Conservation (phyloP, 2,113 vertebrate genomes). For the Microtus pennsylvanicus region DNA sequence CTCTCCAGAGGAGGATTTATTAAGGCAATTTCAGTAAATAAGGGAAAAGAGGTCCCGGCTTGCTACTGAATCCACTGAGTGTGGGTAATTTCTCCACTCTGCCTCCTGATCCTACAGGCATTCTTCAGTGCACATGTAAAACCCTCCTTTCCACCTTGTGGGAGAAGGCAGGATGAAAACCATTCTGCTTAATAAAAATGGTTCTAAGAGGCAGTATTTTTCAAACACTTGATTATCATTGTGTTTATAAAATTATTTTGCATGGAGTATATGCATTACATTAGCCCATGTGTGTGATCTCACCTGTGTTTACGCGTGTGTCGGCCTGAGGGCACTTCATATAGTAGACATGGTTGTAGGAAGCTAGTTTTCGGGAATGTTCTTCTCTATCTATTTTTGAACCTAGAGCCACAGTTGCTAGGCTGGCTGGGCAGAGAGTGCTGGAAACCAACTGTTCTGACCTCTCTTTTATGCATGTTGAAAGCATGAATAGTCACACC, state of each 20-base stretch:
- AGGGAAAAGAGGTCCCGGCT: slow-evolving; percentile 59
- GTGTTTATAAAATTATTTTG: background rate
- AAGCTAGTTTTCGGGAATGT: background rate
- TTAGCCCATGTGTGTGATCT: too few species aligned
- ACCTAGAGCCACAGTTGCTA: background rate
- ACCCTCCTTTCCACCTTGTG: background rate
- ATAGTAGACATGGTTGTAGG: background rate
- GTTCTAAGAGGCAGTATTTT: slow-evolving; percentile 34
- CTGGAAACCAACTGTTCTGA: background rate
- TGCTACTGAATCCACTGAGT: slow-evolving; percentile 1
- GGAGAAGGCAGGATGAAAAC: slow-evolving; percentile 37
- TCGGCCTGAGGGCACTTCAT: background rate
- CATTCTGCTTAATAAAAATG: background rate
- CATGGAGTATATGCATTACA: background rate
- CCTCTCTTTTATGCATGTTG: background rate
- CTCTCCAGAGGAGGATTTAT: slow-evolving; percentile 76
- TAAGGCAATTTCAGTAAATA: slow-evolving; percentile 73
- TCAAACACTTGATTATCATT: slow-evolving; percentile 46
- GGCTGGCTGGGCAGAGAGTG: background rate
- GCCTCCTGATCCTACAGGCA: background rate
- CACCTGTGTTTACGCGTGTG: background rate
- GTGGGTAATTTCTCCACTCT: slow-evolving; percentile 16
- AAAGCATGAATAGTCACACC: too few species aligned
- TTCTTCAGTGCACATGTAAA: slow-evolving; percentile 30
- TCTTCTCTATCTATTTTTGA: background rate